Base-by-base conservation (phyloP, 2,113 vertebrate genomes). In the Chloropsis cyanopogon region DNA sequence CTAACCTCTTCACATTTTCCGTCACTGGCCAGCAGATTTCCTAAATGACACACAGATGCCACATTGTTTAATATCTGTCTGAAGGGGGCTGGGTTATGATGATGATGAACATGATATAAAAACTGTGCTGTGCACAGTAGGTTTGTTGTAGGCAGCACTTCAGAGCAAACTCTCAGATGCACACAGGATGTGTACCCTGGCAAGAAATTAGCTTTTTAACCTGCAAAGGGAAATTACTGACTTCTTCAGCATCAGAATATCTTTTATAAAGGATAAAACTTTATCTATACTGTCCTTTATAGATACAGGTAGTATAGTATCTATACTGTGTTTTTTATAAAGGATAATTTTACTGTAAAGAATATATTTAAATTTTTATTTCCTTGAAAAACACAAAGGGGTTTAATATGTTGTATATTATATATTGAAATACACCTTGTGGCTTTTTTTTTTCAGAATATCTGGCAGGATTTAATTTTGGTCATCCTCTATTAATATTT, bases 301-400 rank as follows among this genome's bases (percentile, higher is more conserved):
- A 50, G 25, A 26, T 15, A 26, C 26, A 50, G 8, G 26, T 9
- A 26, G 49, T 50, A 50, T 8, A 26, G 8, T 6, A 50, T 15
- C 49, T 26, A 16, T 50, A 8, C 23, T 4, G 23, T 50, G 23
- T 11, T 15, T 50, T 50, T 50, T 47, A 35, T 9, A 56, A 76
- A 76, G 4, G 41, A 64, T 69, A 8, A 28, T 64, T 84, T 49
- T 79, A 17, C 5, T 33, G 4, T 31, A 46, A 56, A 68, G 13
- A 76, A 28, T 49, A 35, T 3, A 6, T 11, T 85, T 60, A n/a
- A 13, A 5, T 54, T 49, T 73, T 39, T 59, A 13, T 79, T 75
- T 71, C 31, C 37, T 57, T 71, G 25, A 16, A 70, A 84, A 35
- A 14, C 7, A 16, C 9, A 2, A 1, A 0, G 0, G 7, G 1